A percentile compares a stretch with the other conserved stretches of the same genome.
Conservation (phyloP, 2,113 vertebrate species). For the Xiphophorus hellerii region DNA sequence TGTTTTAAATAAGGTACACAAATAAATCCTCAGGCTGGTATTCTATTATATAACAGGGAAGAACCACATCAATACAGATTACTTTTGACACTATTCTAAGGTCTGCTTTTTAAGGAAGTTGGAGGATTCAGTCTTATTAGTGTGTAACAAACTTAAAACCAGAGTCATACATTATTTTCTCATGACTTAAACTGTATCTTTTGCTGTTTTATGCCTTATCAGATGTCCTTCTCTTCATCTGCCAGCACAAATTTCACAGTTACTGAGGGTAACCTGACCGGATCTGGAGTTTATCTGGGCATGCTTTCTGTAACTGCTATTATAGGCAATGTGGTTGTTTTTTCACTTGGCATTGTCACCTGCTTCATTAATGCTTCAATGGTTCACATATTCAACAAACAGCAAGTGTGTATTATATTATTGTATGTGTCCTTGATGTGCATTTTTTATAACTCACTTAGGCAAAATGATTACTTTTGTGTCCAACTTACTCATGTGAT, state of each 20-base stretch:
- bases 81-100: not conserved
- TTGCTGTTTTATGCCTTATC: not conserved
- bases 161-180: not conserved
- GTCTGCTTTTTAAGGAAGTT: not conserved
- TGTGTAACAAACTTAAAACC: not conserved
- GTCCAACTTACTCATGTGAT: too few relatives aligned
- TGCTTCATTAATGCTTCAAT: slow-evolving; percentile 66
- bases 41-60: not conserved
- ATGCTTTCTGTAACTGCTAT: slow-evolving; percentile 16
- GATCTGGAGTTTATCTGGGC: not conserved
- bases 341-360: slow-evolving; percentile 60
- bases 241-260: slow-evolving; percentile 33
- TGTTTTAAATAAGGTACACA: not conserved
- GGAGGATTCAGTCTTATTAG: too few relatives aligned
- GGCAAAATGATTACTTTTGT: too few relatives aligned
- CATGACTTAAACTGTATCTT: not conserved
- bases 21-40: not conserved
- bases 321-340: slow-evolving; percentile 45
- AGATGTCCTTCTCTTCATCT: not conserved
- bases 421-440: too few relatives aligned
- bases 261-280: not conserved
- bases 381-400: slow-evolving; percentile 66
- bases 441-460: too few relatives aligned
- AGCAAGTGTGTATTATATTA: slow-evolving; percentile 35
- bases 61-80: not conserved